Conservation (phyloP, 2,888 invertebrate genomes). For the Rhimphoctona megacephalus region DNA sequence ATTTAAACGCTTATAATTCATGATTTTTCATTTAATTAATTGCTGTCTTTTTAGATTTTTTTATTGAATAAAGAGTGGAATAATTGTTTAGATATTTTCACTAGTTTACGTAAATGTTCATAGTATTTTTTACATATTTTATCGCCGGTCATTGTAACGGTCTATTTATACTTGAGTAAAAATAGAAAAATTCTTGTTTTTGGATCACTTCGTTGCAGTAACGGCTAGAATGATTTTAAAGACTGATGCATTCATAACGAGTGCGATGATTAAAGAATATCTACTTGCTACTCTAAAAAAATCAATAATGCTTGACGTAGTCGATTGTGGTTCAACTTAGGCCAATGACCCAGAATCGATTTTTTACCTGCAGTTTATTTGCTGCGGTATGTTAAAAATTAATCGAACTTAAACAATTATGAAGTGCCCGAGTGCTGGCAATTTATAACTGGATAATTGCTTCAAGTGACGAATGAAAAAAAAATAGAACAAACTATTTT, state of each 20-base stretch:
- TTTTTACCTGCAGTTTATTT: neutral
- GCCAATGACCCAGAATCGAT: neutral
- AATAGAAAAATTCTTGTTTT: neutral
- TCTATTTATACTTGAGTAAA: neutral
- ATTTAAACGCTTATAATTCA: no score
- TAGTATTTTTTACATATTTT: no score
- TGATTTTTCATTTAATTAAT: no score
- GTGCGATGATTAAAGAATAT: neutral
- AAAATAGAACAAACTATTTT: neutral
- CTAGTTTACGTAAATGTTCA: neutral
- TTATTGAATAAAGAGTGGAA: neutral
- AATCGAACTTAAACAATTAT: neutral
- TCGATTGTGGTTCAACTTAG: neutral
- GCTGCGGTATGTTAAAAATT: neutral
- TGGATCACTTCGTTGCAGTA: neutral
- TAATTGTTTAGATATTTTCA: no score
- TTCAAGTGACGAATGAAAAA: neutral
- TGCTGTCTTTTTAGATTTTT: neutral
- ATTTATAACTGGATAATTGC: neutral
- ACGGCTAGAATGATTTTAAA: neutral
- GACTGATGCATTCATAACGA: neutral
- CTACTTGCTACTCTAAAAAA: neutral
- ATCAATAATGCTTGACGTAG: neutral
- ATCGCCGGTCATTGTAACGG: no score
- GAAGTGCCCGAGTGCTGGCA: neutral